These are phyloP conservation scores for Charina bottae DNA, from an alignment of 2,113 vertebrate genomes.

Conservation along the genomic window DNA sequence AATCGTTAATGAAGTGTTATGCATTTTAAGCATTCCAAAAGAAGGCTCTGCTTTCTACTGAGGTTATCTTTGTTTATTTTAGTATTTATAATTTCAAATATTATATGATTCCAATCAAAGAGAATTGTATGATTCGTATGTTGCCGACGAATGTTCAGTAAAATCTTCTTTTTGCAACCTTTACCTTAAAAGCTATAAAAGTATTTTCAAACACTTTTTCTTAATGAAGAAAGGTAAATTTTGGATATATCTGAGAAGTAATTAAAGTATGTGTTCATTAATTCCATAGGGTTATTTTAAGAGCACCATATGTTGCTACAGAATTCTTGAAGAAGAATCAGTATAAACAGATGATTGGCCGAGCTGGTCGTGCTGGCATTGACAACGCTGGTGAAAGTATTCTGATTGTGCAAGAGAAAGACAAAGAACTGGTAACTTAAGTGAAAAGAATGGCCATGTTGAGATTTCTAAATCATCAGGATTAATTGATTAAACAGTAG, in stretches of 20 bases:
- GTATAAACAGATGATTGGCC: slow-evolving; percentile 96
- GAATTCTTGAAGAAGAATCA: slow-evolving; percentile 92
- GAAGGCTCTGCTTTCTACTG: background rate
- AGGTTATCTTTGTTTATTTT: background rate
- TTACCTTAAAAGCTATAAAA: background rate
- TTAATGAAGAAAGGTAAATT: background rate
- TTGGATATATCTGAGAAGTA: background rate
- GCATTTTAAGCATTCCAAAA: background rate
- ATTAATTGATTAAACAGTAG: slow-evolving; percentile 14
- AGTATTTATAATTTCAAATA: background rate
- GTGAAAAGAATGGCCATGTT: background rate
- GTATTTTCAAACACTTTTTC: background rate
- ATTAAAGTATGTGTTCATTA: background rate
- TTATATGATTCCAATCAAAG: background rate
- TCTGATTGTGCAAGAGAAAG: slow-evolving; percentile 90
- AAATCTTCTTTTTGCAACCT: background rate
- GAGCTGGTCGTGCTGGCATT: slow-evolving; percentile 94
- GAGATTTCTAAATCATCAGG: background rate
- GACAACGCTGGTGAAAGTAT: slow-evolving; percentile 91
- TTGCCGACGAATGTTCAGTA: background rate
- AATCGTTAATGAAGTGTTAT: background rate
- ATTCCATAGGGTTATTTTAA: slow-evolving; percentile 86
- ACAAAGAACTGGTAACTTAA: slow-evolving; percentile 80
- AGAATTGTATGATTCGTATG: no score
- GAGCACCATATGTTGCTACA: slow-evolving; percentile 89